Conservation (phyloP, 2,113 vertebrate genomes). For the Heptranchias perlo region DNA sequence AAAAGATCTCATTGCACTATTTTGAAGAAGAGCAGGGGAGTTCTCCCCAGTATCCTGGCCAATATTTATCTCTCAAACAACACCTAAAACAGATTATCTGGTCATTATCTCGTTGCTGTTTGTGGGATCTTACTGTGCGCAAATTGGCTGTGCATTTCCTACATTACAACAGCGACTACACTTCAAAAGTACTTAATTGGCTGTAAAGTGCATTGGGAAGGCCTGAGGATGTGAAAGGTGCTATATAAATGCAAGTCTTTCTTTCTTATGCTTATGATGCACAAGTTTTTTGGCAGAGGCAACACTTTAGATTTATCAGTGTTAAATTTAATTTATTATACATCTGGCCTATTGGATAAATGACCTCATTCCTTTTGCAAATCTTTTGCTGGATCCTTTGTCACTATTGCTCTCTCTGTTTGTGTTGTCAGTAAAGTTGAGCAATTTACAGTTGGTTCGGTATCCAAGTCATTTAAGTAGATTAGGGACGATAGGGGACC, state of each 20-base stretch:
- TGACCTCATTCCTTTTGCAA: not conserved
- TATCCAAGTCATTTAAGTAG: too few relatives aligned
- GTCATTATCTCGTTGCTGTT: not conserved
- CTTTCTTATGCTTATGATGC: not conserved
- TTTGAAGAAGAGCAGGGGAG: not conserved
- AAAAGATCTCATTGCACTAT: not conserved
- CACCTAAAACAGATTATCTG: not conserved
- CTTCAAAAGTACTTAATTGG: not conserved
- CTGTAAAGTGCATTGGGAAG: not conserved
- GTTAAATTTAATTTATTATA: not conserved
- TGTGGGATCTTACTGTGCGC: not conserved
- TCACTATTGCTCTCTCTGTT: not conserved
- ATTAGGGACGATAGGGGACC: too few relatives aligned
- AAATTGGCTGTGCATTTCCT: not conserved
- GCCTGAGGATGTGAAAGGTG: not conserved
- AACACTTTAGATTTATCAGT: not conserved
- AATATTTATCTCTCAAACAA: not conserved
- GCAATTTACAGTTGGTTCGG: not conserved
- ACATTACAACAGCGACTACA: not conserved
- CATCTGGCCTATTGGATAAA: not conserved
- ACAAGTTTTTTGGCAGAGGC: not conserved
- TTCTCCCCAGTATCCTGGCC: not conserved
- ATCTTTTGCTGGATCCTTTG: not conserved
- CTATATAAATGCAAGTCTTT: not conserved
- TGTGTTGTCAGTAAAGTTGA: not conserved